phyloP scores from a whole-genome alignment of 2,888 invertebrate species.

The Ochropleura leucogaster region DNA sequence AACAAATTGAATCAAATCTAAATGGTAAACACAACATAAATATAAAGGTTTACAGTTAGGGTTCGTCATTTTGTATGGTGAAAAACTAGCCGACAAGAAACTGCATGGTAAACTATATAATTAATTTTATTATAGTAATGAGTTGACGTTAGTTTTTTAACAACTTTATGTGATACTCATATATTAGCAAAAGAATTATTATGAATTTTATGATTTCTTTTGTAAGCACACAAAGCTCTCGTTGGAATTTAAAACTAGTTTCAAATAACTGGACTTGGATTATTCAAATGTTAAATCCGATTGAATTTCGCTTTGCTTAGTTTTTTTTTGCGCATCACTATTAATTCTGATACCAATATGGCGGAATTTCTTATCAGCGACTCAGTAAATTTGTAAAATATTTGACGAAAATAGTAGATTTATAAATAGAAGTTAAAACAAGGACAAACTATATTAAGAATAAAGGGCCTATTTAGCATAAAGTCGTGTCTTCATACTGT shows the following conservation, averaged over 20 bases:
- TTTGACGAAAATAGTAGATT: conserved; percentile 58
- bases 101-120: neutral
- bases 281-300: neutral
- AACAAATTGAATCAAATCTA: neutral
- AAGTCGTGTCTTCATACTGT: conserved; percentile 58
- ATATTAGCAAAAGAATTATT: too few species aligned
- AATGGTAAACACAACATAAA: neutral
- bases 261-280: neutral
- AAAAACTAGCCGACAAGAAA: neutral
- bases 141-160: neutral
- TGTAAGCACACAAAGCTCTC: neutral
- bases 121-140: neutral
- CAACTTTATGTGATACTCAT: too few species aligned
- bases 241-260: neutral
- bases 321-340: conserved; percentile 35
- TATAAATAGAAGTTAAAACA: conserved; percentile 64
- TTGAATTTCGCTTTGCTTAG: neutral
- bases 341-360: conserved; percentile 68
- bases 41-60: neutral
- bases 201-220: too few species aligned
- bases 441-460: conserved; percentile 60
- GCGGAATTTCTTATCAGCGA: conserved; percentile 71
- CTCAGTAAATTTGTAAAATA: conserved; percentile 50
- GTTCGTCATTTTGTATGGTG: neutral
- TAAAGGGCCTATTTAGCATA: conserved; percentile 53